Evolutionary conservation across 2,113 vertebrate genomes (phyloP).

Genomic region (Nasalis larvatus): DNA sequence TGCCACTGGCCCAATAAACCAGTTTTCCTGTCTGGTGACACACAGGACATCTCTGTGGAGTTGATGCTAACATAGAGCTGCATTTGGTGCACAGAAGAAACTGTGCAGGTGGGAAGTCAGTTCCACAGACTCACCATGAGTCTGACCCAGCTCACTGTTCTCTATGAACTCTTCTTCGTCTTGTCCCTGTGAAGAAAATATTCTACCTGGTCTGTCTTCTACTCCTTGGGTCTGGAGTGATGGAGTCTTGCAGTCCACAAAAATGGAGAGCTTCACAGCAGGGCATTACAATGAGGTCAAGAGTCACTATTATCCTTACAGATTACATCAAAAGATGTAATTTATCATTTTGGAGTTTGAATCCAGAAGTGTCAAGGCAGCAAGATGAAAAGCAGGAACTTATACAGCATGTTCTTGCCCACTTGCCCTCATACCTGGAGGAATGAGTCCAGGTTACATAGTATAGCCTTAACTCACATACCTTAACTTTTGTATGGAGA

Average conservation of each 20-base stretch:
- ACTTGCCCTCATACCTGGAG: neutral
- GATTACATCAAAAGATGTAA: neutral
- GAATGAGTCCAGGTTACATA: neutral
- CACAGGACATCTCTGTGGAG: neutral
- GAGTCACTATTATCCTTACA: neutral
- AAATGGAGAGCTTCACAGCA: neutral
- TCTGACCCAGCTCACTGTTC: neutral
- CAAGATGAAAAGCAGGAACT: neutral
- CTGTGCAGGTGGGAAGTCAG: neutral
- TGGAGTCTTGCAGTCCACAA: neutral
- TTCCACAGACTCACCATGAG: fast-evolving
- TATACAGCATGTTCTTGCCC: neutral
- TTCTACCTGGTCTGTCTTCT: neutral
- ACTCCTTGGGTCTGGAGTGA: neutral
- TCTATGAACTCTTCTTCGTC: neutral
- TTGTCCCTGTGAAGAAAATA: neutral
- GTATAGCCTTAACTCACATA: neutral
- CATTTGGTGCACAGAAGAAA: neutral
- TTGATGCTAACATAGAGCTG: neutral
- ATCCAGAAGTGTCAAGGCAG: neutral
- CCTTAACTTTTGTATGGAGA: neutral
- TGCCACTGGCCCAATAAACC: neutral
- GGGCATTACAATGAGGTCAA: neutral
- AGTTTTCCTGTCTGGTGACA: neutral
- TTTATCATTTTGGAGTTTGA: neutral